A percentile compares a stretch with the other conserved stretches of the same genome.
These are phyloP conservation scores for Anas georgica DNA, from an alignment of 2,797 vertebrate species.

Conservation along the genomic window DNA sequence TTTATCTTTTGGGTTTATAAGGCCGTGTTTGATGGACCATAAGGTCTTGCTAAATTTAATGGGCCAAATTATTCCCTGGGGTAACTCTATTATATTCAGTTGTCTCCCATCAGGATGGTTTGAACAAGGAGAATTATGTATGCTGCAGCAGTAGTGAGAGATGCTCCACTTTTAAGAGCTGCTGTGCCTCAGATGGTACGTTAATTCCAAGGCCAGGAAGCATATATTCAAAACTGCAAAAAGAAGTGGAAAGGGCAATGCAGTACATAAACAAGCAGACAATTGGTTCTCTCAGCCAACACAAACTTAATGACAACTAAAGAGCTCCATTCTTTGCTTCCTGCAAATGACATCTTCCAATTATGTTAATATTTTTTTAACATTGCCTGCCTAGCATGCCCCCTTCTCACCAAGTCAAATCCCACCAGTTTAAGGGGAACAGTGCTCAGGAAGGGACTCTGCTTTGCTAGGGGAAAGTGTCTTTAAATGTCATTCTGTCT, in stretches of 20 bases:
- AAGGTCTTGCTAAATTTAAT: conserved; percentile 17
- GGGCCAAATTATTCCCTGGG: background rate
- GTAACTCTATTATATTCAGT: background rate
- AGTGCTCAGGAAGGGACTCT: background rate
- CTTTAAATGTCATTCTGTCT: background rate
- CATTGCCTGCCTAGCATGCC: background rate
- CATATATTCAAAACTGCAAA: background rate
- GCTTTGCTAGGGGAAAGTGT: background rate
- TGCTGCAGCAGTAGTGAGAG: background rate
- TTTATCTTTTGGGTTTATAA: conserved; percentile 55
- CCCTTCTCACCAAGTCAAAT: background rate
- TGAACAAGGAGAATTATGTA: background rate
- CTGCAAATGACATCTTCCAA: background rate
- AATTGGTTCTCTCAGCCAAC: background rate
- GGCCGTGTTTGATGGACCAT: background rate
- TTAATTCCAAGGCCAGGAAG: conserved; percentile 21
- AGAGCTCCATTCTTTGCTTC: background rate
- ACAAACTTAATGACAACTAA: accelerated
- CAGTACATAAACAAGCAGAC: background rate
- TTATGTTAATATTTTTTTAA: conserved; percentile 15
- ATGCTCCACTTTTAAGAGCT: background rate
- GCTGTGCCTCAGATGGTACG: background rate
- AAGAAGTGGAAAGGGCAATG: background rate
- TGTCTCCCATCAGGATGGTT: background rate
- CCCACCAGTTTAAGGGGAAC: background rate